Percentiles rank a stretch among this genome's conserved stretches.
Evolutionary conservation across 2,888 invertebrate species (phyloP).

Genomic region (Sphecodes monilicornis): DNA sequence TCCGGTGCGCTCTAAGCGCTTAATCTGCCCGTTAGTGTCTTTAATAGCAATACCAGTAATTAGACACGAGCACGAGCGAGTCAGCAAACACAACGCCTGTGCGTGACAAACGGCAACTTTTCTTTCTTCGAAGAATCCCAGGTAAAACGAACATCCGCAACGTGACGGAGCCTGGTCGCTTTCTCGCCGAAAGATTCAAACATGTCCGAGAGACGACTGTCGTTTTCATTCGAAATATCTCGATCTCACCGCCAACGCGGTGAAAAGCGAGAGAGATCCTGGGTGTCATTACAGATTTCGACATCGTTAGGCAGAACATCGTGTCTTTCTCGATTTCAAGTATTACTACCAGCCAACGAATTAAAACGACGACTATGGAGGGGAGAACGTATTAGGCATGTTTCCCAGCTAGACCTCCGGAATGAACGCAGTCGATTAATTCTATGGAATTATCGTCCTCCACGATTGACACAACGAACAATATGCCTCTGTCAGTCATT

Average conservation of each 20-base stretch:
- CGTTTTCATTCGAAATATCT: conserved; percentile 19
- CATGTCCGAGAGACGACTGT: background rate
- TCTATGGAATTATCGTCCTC: conserved; percentile 15
- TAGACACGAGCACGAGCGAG: background rate
- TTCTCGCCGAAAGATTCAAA: conserved; percentile 21
- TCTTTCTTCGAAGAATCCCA: background rate
- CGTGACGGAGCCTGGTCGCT: background rate
- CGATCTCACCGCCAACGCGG: conserved; percentile 4
- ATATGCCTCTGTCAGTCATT: background rate
- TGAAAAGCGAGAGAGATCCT: background rate
- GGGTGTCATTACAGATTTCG: conserved; percentile 3
- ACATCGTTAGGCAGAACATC: conserved; percentile 9
- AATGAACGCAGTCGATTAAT: conserved; percentile 21
- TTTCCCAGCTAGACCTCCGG: background rate
- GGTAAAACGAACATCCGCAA: background rate
- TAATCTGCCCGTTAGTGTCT: background rate
- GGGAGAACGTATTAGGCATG: background rate
- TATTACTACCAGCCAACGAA: background rate
- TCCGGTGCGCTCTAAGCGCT: conserved; percentile 8
- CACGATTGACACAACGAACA: conserved; percentile 2
- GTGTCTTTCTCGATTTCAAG: conserved; percentile 12
- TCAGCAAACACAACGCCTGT: background rate
- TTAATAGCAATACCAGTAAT: background rate
- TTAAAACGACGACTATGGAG: background rate
- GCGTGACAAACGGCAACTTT: conserved; percentile 12